Conservation (phyloP, 1,140 invertebrate species). For the Coelopa frigida region DNA sequence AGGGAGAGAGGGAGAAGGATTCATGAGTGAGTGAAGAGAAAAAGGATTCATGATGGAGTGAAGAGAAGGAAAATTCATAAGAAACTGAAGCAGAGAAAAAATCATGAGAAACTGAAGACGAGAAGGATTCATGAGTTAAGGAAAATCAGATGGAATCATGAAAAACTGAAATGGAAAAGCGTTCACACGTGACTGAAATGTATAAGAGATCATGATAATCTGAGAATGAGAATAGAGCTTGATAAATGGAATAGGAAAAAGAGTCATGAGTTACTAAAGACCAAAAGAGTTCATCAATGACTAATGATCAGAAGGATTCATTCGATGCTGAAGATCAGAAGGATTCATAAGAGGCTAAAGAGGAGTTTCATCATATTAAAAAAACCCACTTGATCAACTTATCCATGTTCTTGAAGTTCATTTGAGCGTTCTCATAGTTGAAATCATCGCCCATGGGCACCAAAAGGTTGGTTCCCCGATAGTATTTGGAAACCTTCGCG, state of each 20-base stretch:
- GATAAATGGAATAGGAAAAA: background rate
- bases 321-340: no score
- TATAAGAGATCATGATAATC: no score
- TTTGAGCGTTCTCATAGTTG: conserved; percentile 74
- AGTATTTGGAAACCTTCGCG: conserved; percentile 49
- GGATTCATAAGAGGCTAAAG: background rate
- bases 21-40: background rate
- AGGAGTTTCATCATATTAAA: background rate
- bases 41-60: no score
- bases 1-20: background rate
- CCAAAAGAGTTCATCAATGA: no score
- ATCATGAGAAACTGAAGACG: background rate
- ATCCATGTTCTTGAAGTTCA: conserved; percentile 82
- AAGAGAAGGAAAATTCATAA: background rate
- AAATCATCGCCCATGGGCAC: conserved; percentile 91
- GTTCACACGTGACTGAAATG: no score
- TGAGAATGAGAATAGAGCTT: no score
- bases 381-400: conserved; percentile 71
- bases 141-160: background rate
- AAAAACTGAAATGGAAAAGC: background rate
- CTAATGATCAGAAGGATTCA: no score
- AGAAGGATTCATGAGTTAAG: no score
- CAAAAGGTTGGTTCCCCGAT: conserved; percentile 67
- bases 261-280: background rate
- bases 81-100: background rate